These are phyloP conservation scores for Yoshiicerus persimilis DNA, from an alignment of 1,140 invertebrate genomes.

Conservation along the genomic window DNA sequence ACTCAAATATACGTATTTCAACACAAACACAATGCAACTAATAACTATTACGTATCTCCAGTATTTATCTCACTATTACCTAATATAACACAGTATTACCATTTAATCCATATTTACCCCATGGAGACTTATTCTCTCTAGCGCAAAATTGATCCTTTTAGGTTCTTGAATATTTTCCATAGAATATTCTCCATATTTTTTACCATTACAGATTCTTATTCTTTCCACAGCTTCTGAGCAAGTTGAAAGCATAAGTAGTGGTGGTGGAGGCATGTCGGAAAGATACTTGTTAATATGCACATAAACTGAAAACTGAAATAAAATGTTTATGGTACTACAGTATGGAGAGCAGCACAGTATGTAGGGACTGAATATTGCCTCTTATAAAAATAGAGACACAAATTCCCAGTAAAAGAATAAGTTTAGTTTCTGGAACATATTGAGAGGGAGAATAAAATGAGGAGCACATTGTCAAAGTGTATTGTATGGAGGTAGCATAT, in stretches of 20 bases:
- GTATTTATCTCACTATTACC: no score
- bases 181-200: background rate
- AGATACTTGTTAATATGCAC: background rate
- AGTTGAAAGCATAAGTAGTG: no score
- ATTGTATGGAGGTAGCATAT: background rate
- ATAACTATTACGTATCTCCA: no score
- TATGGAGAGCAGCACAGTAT: background rate
- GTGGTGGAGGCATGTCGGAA: background rate
- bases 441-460: background rate
- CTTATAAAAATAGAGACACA: background rate
- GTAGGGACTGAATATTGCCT: background rate
- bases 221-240: background rate
- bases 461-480: background rate
- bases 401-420: background rate
- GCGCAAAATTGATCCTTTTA: no score
- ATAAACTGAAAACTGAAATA: background rate
- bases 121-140: no score
- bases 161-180: background rate
- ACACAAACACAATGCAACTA: background rate
- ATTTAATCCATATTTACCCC: background rate
- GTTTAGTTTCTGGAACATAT: background rate
- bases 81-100: no score
- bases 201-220: background rate
- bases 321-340: background rate
- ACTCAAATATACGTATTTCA: background rate